Evolutionary conservation across 2,113 vertebrate species (phyloP).

Genomic region (Nannobrachium achirus): DNA sequence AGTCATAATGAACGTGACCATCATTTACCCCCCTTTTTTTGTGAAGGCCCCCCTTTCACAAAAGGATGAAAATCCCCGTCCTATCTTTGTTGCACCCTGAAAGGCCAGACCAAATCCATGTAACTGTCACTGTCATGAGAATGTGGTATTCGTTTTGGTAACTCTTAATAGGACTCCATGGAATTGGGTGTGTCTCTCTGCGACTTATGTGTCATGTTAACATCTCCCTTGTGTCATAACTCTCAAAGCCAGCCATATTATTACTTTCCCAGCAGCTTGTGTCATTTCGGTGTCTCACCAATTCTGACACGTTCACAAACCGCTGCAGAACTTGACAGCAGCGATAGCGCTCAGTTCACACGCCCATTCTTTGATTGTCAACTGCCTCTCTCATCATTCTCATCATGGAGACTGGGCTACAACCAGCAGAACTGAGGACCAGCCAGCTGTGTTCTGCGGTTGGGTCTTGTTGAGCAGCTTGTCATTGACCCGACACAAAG

Average conservation of each 20-base stretch:
- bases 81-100: conserved; percentile 28
- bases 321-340: conserved; percentile 38
- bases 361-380: conserved; percentile 46
- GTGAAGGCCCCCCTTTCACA: too few species aligned
- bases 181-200: conserved; percentile 71
- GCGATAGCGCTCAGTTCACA: conserved; percentile 41
- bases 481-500: conserved; percentile 46
- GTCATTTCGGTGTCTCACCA: conserved; percentile 8
- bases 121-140: conserved; percentile 49
- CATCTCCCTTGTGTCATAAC: conserved; percentile 62
- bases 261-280: conserved; percentile 24
- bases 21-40: too few species aligned
- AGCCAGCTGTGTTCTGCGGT: conserved; percentile 49
- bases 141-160: conserved; percentile 47
- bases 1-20: background rate
- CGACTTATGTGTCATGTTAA: conserved; percentile 71
- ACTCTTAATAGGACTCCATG: conserved; percentile 54
- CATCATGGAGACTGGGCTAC: conserved; percentile 29
- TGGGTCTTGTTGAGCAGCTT: conserved; percentile 33
- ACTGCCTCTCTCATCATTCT: conserved; percentile 49
- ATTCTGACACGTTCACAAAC: background rate
- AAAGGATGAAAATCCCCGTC: conserved; percentile 15
- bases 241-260: conserved; percentile 41
- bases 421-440: conserved; percentile 42
- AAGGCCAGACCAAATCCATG: conserved; percentile 22